A percentile compares a stretch with the other conserved stretches of the same genome.
Conservation (phyloP, 2,888 invertebrate genomes). For the Sphaerophoria taeniata region DNA sequence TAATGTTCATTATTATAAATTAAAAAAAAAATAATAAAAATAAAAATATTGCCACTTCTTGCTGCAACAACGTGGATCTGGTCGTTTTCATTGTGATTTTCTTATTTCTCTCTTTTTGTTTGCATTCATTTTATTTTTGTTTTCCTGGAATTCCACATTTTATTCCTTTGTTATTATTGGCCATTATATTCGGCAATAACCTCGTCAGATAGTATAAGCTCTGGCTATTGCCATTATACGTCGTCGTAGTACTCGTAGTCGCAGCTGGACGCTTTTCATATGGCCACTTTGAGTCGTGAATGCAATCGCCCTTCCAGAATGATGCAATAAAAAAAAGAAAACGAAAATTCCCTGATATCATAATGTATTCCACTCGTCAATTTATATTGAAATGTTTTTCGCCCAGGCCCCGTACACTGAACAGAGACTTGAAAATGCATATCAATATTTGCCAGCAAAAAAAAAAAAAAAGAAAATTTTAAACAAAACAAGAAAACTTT, state of each 20-base stretch:
- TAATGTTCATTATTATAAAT: constrained; percentile 59
- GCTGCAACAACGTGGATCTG: constrained; percentile 3
- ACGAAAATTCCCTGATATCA: constrained; percentile 32
- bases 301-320: constrained; percentile 27
- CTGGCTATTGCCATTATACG: constrained; percentile 22
- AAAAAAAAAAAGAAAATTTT: constrained; percentile 49
- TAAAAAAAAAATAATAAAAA: constrained; percentile 46
- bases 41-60: constrained; percentile 57
- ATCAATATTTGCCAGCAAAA: constrained; percentile 23
- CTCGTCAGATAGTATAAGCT: constrained; percentile 55
- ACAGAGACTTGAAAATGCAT: constrained; percentile 15
- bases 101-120: constrained; percentile 42
- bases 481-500: constrained; percentile 23
- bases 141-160: constrained; percentile 41
- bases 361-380: constrained; percentile 69
- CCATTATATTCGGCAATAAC: constrained; percentile 66
- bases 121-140: neutral
- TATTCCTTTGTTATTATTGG: constrained; percentile 53
- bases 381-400: constrained; percentile 68
- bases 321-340: neutral
- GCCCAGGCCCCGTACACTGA: constrained; percentile 23
- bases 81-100: constrained; percentile 56
- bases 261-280: neutral
- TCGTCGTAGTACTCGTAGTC: too few relatives aligned
- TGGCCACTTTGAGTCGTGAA: constrained; percentile 1